Evolutionary conservation across 2,888 invertebrate species (phyloP).

Genomic region (Galerucella pusilla): DNA sequence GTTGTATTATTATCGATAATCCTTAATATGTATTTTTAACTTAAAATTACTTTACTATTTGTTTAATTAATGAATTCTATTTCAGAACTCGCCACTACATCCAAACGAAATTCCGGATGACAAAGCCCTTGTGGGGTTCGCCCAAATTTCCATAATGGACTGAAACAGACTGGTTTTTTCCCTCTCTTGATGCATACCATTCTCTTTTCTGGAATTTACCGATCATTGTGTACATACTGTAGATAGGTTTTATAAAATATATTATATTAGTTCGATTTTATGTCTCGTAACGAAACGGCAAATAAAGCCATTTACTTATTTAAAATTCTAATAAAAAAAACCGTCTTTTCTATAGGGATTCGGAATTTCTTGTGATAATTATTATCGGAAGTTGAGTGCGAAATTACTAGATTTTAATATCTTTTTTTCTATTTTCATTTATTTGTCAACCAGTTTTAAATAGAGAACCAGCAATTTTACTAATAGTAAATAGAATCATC

Average conservation of each 20-base stretch:
- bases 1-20: too few relatives aligned
- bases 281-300: conserved; percentile 24
- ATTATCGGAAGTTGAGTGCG: background rate
- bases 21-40: too few relatives aligned
- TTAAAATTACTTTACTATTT: too few relatives aligned
- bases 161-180: conserved; percentile 62
- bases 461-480: background rate
- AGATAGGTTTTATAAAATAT: conserved; percentile 52
- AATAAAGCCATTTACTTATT: conserved; percentile 22
- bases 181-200: conserved; percentile 46
- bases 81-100: conserved; percentile 74
- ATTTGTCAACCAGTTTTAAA: background rate
- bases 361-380: conserved; percentile 4
- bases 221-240: conserved; percentile 57
- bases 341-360: background rate
- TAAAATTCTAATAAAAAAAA: conserved; percentile 3
- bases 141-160: conserved; percentile 95
- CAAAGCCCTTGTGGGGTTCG: conserved; percentile 94
- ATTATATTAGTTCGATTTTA: conserved; percentile 39
- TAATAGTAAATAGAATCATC: background rate
- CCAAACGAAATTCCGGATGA: conserved; percentile 91
- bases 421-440: background rate
- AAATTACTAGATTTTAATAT: conserved; percentile 1
- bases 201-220: conserved; percentile 57
- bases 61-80: conserved; percentile 44